Percentiles rank a stretch among this genome's conserved stretches.
phyloP scores from a whole-genome alignment of 2,888 invertebrate genomes.

The Plusia festucae region DNA sequence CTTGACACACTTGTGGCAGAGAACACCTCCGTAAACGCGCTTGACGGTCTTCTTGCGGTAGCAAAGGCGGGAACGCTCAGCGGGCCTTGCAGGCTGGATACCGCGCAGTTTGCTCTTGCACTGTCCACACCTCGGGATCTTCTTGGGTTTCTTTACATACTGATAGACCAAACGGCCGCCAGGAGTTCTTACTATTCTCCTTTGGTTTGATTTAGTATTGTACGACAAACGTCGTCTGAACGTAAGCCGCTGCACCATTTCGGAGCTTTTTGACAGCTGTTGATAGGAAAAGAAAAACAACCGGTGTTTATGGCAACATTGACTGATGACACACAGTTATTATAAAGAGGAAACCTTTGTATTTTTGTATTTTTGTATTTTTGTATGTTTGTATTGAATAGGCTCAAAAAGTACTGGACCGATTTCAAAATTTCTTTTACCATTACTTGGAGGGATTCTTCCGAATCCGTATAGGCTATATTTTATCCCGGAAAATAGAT shows the following conservation, averaged over 20 bases:
- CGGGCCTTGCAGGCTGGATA: conserved; percentile 98
- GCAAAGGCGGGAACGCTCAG: conserved; percentile 97
- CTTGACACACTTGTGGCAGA: conserved; percentile 98
- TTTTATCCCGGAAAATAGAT: too few species aligned
- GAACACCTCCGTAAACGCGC: conserved; percentile 98
- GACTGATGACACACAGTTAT: conserved; percentile 42
- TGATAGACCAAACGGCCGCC: conserved; percentile 99
- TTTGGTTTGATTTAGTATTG: conserved; percentile 99
- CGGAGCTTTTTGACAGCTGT: conserved; percentile 87
- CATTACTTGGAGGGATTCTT: too few species aligned
- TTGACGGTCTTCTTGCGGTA: conserved; percentile 99
- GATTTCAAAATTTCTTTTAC: too few species aligned
- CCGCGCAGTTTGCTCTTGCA: conserved; percentile 99
- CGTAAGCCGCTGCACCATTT: conserved; percentile 98
- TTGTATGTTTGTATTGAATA: too few species aligned
- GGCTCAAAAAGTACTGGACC: too few species aligned
- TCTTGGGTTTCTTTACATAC: conserved; percentile 99
- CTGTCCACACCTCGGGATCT: conserved; percentile 99
- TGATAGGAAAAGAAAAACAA: conserved; percentile 84
- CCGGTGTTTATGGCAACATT: conserved; percentile 67
- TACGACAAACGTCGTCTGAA: conserved; percentile 99
- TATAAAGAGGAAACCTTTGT: too few species aligned
- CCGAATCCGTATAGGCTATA: too few species aligned
- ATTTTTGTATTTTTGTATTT: too few species aligned
- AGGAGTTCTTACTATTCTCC: conserved; percentile 98